Evolutionary conservation across 2,797 vertebrate species (phyloP).

Genomic region (Xenops minutus): DNA sequence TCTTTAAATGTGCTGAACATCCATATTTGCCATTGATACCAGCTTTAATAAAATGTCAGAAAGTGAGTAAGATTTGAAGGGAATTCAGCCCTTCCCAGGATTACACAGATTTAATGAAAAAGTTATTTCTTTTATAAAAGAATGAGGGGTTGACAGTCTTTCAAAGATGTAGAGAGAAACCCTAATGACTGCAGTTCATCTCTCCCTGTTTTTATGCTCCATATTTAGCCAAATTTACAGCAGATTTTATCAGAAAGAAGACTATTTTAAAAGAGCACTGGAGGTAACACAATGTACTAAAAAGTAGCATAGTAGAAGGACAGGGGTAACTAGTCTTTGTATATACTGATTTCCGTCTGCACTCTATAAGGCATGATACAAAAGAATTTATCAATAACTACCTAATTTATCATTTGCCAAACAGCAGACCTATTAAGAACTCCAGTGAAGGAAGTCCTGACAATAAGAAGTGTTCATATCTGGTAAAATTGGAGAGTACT

Average conservation of each 20-base stretch:
- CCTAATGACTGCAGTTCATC: not conserved
- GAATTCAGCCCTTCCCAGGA: not conserved
- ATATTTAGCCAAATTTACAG: not conserved
- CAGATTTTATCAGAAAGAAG: not conserved
- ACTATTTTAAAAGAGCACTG: not conserved
- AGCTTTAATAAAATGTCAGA: not conserved
- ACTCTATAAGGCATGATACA: not conserved
- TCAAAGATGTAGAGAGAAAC: not conserved
- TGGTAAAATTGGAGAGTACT: not conserved
- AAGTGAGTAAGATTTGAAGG: not conserved
- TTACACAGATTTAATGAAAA: not conserved
- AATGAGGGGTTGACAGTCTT: not conserved
- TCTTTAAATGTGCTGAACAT: not conserved
- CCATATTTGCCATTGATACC: not conserved
- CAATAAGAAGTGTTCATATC: not conserved
- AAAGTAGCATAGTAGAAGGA: not conserved
- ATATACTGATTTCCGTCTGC: not conserved
- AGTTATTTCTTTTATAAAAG: not conserved
- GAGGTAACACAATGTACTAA: not conserved
- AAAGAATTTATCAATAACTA: not conserved
- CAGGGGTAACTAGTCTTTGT: not conserved
- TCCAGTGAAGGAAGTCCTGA: not conserved
- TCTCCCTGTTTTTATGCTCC: not conserved
- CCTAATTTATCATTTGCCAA: not conserved
- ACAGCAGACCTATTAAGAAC: not conserved